A percentile compares a stretch with the other conserved stretches of the same genome.
These are phyloP conservation scores for Drosophila mayaguana DNA, from an alignment of 2,888 invertebrate species.

Conservation along the genomic window DNA sequence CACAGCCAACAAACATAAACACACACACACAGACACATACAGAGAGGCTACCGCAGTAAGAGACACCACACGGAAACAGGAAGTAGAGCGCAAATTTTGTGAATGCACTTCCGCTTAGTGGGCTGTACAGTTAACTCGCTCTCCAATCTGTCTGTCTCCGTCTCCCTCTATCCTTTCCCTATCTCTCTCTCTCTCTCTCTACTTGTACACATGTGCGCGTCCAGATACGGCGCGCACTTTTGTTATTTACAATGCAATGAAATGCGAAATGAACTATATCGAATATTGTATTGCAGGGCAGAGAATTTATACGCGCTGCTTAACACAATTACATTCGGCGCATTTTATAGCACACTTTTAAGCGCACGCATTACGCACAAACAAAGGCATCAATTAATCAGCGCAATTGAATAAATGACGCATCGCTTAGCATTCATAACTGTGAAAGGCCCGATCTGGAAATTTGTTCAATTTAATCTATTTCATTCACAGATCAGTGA, in stretches of 20 bases:
- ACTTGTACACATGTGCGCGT: not conserved
- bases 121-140: slow-evolving; percentile 8
- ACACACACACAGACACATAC: slow-evolving; percentile 16
- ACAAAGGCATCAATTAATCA: slow-evolving; percentile 22
- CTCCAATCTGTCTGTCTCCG: not conserved
- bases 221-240: slow-evolving; percentile 7
- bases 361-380: slow-evolving; percentile 1
- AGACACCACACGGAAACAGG: slow-evolving; percentile 68
- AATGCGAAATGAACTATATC: slow-evolving; percentile 39
- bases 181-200: not conserved
- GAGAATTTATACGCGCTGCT: slow-evolving; percentile 39
- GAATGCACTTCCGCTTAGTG: slow-evolving; percentile 73
- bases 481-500: not conserved
- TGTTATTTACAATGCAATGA: slow-evolving; percentile 58
- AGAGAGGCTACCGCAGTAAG: slow-evolving; percentile 23
- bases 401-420: slow-evolving; percentile 19
- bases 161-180: not conserved
- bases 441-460: slow-evolving; percentile 4
- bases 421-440: slow-evolving; percentile 13
- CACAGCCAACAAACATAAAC: slow-evolving; percentile 41
- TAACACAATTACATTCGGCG: slow-evolving; percentile 28
- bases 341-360: slow-evolving; percentile 19
- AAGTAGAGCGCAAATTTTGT: slow-evolving; percentile 74
- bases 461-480: not conserved
- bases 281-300: slow-evolving; percentile 38